Evolutionary conservation across 2,888 invertebrate species (phyloP).

Genomic region (Drosophila rellima): DNA sequence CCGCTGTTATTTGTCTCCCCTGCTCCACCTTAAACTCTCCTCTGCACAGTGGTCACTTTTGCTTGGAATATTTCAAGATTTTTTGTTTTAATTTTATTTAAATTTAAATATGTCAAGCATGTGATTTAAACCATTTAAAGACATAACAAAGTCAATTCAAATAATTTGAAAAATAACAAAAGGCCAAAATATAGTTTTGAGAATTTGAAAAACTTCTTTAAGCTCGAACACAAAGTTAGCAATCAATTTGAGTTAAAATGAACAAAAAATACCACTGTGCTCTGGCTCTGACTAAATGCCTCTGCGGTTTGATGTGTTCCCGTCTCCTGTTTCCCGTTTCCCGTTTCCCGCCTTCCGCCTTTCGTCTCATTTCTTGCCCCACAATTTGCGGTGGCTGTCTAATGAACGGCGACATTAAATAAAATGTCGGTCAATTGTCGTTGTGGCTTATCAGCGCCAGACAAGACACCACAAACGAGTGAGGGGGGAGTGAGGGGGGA

Average conservation of each 20-base stretch:
- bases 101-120: no score
- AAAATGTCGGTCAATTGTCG: slow-evolving; percentile 78
- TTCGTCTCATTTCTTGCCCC: background rate
- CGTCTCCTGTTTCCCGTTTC: background rate
- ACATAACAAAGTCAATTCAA: no score
- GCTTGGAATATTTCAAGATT: no score
- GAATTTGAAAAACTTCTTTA: no score
- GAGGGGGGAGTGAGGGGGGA: background rate
- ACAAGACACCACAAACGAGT: slow-evolving; percentile 40
- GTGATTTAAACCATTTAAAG: no score
- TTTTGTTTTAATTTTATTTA: no score
- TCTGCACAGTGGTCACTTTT: background rate
- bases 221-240: no score
- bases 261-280: background rate
- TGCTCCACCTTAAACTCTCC: slow-evolving; percentile 33
- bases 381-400: slow-evolving; percentile 54
- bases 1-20: slow-evolving; percentile 25
- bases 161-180: no score
- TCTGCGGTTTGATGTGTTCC: slow-evolving; percentile 51
- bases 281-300: slow-evolving; percentile 53
- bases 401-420: slow-evolving; percentile 78
- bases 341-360: background rate
- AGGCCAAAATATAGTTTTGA: no score
- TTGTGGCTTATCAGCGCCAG: slow-evolving; percentile 67
- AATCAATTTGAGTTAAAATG: no score